Conservation (phyloP, 2,113 vertebrate species). For the Bos indicus region DNA sequence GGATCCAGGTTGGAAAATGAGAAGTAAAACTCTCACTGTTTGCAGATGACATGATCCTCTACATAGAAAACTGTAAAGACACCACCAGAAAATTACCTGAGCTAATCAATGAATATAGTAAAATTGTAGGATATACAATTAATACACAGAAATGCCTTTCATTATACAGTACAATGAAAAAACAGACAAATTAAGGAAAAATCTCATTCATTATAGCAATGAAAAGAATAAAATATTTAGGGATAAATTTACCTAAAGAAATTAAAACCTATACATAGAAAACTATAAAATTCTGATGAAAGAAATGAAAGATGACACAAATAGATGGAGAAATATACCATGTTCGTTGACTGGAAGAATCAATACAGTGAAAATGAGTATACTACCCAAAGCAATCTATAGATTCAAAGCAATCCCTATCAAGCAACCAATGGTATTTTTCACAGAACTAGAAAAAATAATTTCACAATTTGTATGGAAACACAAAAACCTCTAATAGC, state of each 20-base stretch:
- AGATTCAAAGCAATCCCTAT: background rate
- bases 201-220: background rate
- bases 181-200: background rate
- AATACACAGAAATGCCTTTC: background rate
- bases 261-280: background rate
- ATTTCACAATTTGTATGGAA: background rate
- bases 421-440: background rate
- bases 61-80: background rate
- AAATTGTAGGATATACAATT: background rate
- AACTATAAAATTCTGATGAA: background rate
- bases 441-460: background rate
- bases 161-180: background rate
- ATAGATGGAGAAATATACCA: background rate
- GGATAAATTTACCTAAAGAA: background rate
- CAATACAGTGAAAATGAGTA: background rate
- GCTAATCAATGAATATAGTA: background rate
- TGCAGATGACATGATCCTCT: background rate
- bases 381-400: background rate
- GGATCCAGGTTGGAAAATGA: background rate
- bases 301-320: background rate
- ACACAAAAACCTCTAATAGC: background rate
- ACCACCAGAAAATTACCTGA: background rate
- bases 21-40: background rate
- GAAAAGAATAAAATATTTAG: background rate
- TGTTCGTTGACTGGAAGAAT: background rate